A percentile compares a stretch with the other conserved stretches of the same genome.
Conservation (phyloP, 1,140 invertebrate genomes). For the Drosophila athabasca region DNA sequence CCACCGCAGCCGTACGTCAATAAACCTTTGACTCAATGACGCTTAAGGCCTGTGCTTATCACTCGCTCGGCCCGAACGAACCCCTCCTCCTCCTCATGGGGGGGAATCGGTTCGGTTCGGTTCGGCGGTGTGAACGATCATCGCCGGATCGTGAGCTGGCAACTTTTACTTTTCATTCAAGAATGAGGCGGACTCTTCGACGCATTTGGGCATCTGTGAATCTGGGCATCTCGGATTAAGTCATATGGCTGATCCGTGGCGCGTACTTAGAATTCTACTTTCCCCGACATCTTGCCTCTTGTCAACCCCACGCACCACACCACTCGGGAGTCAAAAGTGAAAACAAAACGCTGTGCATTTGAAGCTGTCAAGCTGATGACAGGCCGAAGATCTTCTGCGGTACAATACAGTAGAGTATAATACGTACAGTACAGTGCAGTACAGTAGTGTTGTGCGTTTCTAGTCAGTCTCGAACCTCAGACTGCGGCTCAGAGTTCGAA, state of each 20-base stretch:
- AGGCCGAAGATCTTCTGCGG: background rate
- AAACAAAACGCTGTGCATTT: conserved; percentile 37
- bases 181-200: conserved; percentile 47
- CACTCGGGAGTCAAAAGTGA: conserved; percentile 58
- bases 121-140: conserved; percentile 43
- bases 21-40: conserved; percentile 75
- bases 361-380: conserved; percentile 19
- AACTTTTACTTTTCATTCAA: conserved; percentile 79
- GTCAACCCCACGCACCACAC: conserved; percentile 60
- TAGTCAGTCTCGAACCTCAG: too few relatives aligned
- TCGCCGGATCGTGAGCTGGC: conserved; percentile 38
- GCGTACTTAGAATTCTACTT: conserved; percentile 67
- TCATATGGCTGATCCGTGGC: conserved; percentile 36
- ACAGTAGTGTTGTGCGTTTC: conserved; percentile 2
- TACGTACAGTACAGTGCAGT: background rate
- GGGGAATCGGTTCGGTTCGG: background rate
- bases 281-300: conserved; percentile 37
- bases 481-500: background rate
- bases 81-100: conserved; percentile 15
- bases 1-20: conserved; percentile 54
- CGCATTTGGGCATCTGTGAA: conserved; percentile 1
- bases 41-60: conserved; percentile 65
- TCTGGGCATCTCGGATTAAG: conserved; percentile 46
- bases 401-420: background rate
- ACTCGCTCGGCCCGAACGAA: conserved; percentile 28